Evolutionary conservation across 2,888 invertebrate species (phyloP), one percentile per base, ranked within the genome.

Genomic region (Beris morrisii): DNA sequence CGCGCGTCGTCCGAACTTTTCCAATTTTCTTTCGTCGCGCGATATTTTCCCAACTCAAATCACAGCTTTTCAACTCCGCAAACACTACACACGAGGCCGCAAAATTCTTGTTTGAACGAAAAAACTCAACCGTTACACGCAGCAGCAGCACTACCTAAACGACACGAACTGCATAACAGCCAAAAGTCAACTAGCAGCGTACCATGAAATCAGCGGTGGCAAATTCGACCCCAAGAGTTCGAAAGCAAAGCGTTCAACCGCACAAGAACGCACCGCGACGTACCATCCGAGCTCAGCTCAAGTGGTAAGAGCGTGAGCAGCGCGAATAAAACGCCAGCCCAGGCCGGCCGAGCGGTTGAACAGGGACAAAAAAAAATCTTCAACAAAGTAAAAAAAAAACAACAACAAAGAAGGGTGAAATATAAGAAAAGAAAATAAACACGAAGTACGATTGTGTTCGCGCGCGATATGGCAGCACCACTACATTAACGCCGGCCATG

Each of bases 161-260:
- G 74, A 75, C 77, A 79, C 79, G 77, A 79, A 77, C 78, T 76
- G 76, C 77, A 76, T 78, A 78, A 78, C 80, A 79, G 79, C 79
- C 79, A 78, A 79, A 80, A 78, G 78, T 78, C 78, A 79, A 79
- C 79, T 79, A 53, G 53, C 30, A 44, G 31, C 44, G 64, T 54
- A 64, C 79, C 38, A 38, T 76, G 78, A 77, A 76, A 77, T 76
- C 76, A 78, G 77, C 77, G 77, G 77, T 77, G 77, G 76, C 77
- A 72, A 72, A 71, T 72, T 70, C 71, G 70, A 67, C 69, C 75
- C 75, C 22, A 22, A 22, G 2, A 22, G 58, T 52, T n/a, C 50
- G 52, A 61, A 22, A 22, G 38, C 9, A 38, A 38, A 38, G 38
- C 38, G 58, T 52, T n/a, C 50, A 50, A 61, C 61, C 61, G 61